Base-by-base conservation (phyloP, 2,113 vertebrate species). In the Microcebus jonahi region DNA sequence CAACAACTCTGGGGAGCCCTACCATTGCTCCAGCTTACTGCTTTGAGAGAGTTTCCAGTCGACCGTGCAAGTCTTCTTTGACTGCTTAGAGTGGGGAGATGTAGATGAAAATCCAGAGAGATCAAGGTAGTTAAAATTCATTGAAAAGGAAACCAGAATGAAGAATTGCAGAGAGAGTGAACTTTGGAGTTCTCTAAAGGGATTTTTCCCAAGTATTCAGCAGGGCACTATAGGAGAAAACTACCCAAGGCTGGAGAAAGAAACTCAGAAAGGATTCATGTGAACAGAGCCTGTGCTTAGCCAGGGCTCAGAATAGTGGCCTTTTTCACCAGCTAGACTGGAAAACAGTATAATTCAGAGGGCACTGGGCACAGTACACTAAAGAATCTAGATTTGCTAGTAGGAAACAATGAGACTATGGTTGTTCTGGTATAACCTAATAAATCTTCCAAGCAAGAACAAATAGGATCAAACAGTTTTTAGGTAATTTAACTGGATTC, bases 31-130 rank as follows among this genome's bases (percentile, higher is more conserved):
- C 23, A 45, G 14, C 10, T 87, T 55, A 18, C 42, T 68, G 10
- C 45, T 63, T 10, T 48, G 14, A 45, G 34, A 71, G n/a, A 71
- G 31, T 42, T 87, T 63, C 25, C 34, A n/a, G 68, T 23, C 9
- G 4, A 5, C 48, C 2, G 2, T 4, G 7, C 7, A 11, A 21
- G 55, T 23, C 29, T 45, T 39, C 39, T 0, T 36, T 1, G 31
- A 23, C 34, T 76, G 13, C 8, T 9, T 65, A 50, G 31, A 12
- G 3, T 90, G 59, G 76, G 31, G 6, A 80, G 27, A 82, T 53
- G 29, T 48, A 85, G 21, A 61, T 53, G 31, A 36, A 34, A 71
- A n/a, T 42, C 21, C 5, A 34, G 76, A 71, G 20, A 67, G 18
- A 57, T 42, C 5, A 12, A 67, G 1, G 9, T 8, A 34, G 13